Evolutionary conservation across 2,888 invertebrate genomes (phyloP).

Genomic region (Nezara viridula): DNA sequence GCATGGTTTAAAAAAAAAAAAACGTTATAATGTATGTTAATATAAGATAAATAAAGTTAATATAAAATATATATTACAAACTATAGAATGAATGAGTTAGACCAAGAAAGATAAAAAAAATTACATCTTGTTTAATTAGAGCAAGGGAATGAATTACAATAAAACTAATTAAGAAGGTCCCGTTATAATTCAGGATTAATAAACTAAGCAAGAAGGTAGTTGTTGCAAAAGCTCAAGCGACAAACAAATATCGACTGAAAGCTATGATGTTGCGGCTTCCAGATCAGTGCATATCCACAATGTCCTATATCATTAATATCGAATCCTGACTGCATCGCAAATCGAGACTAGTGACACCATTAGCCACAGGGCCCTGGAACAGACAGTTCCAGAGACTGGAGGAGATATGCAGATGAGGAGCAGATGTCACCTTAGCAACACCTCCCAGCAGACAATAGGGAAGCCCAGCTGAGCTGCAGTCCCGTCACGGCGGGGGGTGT

Average conservation of each 20-base stretch:
- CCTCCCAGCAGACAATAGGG: constrained; percentile 21
- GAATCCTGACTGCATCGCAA: not conserved
- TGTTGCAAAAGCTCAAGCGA: not conserved
- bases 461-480: not conserved
- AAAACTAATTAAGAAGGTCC: too few relatives aligned
- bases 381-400: not conserved
- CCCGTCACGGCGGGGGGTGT: not conserved
- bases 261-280: too few relatives aligned
- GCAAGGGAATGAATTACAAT: too few relatives aligned
- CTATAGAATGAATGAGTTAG: too few relatives aligned
- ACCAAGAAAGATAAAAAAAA: too few relatives aligned
- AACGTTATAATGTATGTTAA: too few relatives aligned
- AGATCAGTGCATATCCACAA: not conserved
- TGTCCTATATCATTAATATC: not conserved
- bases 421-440: constrained; percentile 41
- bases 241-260: too few relatives aligned
- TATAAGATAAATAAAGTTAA: too few relatives aligned
- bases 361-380: not conserved
- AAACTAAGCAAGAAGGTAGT: not conserved
- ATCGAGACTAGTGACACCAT: not conserved
- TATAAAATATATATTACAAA: too few relatives aligned
- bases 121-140: too few relatives aligned
- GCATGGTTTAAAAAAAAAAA: too few relatives aligned
- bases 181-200: too few relatives aligned
- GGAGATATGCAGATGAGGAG: constrained; percentile 25